phyloP scores from a whole-genome alignment of 2,888 invertebrate species.

The Drosophila longiperda region DNA sequence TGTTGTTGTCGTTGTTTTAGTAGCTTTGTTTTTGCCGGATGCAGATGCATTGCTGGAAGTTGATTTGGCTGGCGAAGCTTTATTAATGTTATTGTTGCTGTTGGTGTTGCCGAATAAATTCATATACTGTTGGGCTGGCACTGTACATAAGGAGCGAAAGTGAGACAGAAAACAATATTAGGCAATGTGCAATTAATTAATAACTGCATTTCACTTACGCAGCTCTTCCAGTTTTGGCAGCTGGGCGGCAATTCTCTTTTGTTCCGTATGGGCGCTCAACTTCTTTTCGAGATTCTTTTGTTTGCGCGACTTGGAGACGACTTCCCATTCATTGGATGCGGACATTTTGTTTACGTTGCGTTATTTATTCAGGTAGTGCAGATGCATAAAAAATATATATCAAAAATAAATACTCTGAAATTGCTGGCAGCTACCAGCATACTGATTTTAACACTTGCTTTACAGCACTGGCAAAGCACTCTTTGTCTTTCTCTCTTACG shows the following conservation, averaged over 20 bases:
- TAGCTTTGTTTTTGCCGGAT: slow-evolving; percentile 52
- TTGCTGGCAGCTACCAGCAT: slow-evolving; percentile 28
- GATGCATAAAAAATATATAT: slow-evolving; percentile 20
- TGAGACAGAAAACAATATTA: background rate
- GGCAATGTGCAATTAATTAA: background rate
- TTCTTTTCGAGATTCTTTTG: slow-evolving; percentile 85
- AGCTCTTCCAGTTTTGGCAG: slow-evolving; percentile 91
- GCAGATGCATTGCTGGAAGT: slow-evolving; percentile 56
- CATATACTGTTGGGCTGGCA: slow-evolving; percentile 89
- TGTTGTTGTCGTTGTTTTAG: slow-evolving; percentile 38
- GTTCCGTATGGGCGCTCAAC: slow-evolving; percentile 86
- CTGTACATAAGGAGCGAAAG: slow-evolving; percentile 84
- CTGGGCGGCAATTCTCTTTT: slow-evolving; percentile 85
- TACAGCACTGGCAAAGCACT: slow-evolving; percentile 28
- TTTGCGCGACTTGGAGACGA: slow-evolving; percentile 89
- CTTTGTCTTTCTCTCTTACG: background rate
- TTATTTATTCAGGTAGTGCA: slow-evolving; percentile 26
- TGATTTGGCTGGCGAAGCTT: slow-evolving; percentile 66
- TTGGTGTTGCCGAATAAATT: slow-evolving; percentile 85
- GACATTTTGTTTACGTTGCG: slow-evolving; percentile 30
- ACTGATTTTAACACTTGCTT: slow-evolving; percentile 15
- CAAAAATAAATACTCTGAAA: slow-evolving; percentile 42
- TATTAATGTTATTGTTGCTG: slow-evolving; percentile 45
- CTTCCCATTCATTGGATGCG: slow-evolving; percentile 87
- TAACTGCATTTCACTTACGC: slow-evolving; percentile 86